These are phyloP conservation scores for Junonia oenone DNA, from an alignment of 2,888 invertebrate genomes.

Conservation along the genomic window DNA sequence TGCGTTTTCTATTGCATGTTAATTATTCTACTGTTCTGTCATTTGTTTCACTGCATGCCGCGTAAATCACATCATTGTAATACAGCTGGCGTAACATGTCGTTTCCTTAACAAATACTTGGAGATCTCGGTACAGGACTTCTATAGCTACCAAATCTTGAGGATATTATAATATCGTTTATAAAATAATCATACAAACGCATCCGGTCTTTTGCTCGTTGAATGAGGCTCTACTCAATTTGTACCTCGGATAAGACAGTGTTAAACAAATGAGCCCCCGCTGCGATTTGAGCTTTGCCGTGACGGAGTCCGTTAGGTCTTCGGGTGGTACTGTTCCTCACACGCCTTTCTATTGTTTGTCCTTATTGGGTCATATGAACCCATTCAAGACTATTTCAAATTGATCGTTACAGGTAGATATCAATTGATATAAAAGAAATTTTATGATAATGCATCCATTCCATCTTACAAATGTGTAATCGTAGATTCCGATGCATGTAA, in stretches of 20 bases:
- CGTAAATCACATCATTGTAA: slow-evolving; percentile 22
- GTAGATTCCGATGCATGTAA: slow-evolving; percentile 49
- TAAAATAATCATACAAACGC: slow-evolving; percentile 18
- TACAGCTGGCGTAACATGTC: slow-evolving; percentile 7
- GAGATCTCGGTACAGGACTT: neutral
- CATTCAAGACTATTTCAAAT: slow-evolving; percentile 40
- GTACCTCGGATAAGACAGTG: slow-evolving; percentile 23
- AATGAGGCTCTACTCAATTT: slow-evolving; percentile 21
- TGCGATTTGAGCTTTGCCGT: slow-evolving; percentile 27
- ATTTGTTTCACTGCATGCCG: slow-evolving; percentile 19
- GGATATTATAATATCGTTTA: slow-evolving; percentile 12
- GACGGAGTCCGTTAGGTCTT: slow-evolving; percentile 54
- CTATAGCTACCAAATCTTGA: slow-evolving; percentile 6
- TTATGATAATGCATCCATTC: slow-evolving; percentile 60
- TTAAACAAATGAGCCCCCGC: slow-evolving; percentile 30
- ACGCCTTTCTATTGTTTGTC: slow-evolving; percentile 60
- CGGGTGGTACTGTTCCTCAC: slow-evolving; percentile 53
- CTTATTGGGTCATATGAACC: slow-evolving; percentile 40
- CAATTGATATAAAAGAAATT: slow-evolving; percentile 53
- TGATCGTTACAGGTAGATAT: slow-evolving; percentile 26
- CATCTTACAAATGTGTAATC: slow-evolving; percentile 42
- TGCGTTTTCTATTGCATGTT: slow-evolving; percentile 25
- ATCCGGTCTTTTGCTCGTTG: slow-evolving; percentile 13
- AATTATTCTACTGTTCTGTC: slow-evolving; percentile 22
- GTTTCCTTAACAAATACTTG: slow-evolving; percentile 10